These are phyloP conservation scores for Laspeyria flexula DNA, from an alignment of 2,888 invertebrate species.

Conservation along the genomic window DNA sequence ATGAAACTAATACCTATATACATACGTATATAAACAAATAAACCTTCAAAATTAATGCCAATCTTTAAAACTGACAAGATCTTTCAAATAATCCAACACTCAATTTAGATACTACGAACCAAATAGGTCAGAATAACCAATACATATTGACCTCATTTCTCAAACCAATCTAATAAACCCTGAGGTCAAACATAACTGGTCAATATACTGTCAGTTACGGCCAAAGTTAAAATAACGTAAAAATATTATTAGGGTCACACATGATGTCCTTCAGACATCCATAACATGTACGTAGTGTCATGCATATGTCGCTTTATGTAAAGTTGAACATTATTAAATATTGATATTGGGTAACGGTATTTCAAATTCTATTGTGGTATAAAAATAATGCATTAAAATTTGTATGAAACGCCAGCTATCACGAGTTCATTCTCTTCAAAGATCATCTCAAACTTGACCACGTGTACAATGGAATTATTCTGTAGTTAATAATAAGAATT, in stretches of 20 bases:
- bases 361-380: neutral
- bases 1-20: no score
- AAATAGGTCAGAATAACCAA: constrained; percentile 30
- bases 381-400: no score
- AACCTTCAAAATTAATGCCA: no score
- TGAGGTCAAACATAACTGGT: constrained; percentile 24
- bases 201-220: constrained; percentile 20
- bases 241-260: constrained; percentile 44
- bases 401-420: no score
- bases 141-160: constrained; percentile 13
- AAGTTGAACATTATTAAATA: constrained; percentile 23
- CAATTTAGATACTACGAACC: constrained; percentile 9
- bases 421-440: no score
- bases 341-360: constrained; percentile 10
- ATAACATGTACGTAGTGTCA: constrained; percentile 21
- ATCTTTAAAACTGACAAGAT: no score
- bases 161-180: constrained; percentile 15
- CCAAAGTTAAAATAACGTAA: constrained; percentile 45
- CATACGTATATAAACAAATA: no score
- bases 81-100: constrained; percentile 32
- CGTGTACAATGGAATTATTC: no score
- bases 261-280: constrained; percentile 40
- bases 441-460: no score
- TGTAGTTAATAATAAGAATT: no score
- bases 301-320: constrained; percentile 33